Evolutionary conservation across 2,797 vertebrate species (phyloP).

Genomic region (Periophthalmus magnuspinnatus): DNA sequence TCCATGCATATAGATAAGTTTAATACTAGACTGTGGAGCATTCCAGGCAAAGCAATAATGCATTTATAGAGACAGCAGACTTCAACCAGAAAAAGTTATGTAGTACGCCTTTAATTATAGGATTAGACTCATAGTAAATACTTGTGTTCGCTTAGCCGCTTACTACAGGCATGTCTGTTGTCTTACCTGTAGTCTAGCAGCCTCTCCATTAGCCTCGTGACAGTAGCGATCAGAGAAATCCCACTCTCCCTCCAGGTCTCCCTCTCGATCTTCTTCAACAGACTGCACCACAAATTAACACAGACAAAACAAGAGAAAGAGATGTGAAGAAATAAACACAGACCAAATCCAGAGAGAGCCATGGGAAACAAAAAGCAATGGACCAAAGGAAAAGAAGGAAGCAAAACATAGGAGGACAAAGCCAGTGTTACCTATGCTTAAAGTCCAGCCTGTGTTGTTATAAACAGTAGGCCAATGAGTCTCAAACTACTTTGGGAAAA

Average conservation of each 20-base stretch:
- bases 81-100: too few relatives aligned
- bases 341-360: neutral
- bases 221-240: slow-evolving; percentile 94
- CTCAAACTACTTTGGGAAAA: neutral
- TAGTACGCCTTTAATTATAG: too few relatives aligned
- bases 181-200: slow-evolving; percentile 93
- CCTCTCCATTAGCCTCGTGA: slow-evolving; percentile 97
- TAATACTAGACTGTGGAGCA: too few relatives aligned
- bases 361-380: slow-evolving; percentile 24
- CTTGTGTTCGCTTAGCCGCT: neutral
- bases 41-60: too few relatives aligned
- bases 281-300: slow-evolving; percentile 69
- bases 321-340: slow-evolving; percentile 22
- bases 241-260: slow-evolving; percentile 99
- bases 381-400: slow-evolving; percentile 19
- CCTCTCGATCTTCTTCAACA: slow-evolving; percentile 98
- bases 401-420: slow-evolving; percentile 48
- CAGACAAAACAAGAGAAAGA: slow-evolving; percentile 35
- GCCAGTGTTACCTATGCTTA: slow-evolving; percentile 61
- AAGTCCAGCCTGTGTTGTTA: slow-evolving; percentile 44
- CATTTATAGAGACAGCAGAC: too few relatives aligned
- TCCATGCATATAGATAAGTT: too few relatives aligned
- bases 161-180: neutral
- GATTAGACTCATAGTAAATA: neutral
- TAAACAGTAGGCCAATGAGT: slow-evolving; percentile 24